phyloP scores from a whole-genome alignment of 2,113 vertebrate genomes.

The chimpanzee (Pan troglodytes) region NHGRI_mPanTro3-v2.1_pri NC_072398.2:211088501-211089000 shows the following conservation, averaged over 20 bases:
- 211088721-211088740: neutral
- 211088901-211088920: neutral
- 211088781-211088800: neutral
- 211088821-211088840: neutral
- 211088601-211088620: neutral
- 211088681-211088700: neutral
- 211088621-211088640: fast-evolving
- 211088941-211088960: neutral
- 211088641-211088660: no score
- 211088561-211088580: neutral
- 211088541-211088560: fast-evolving
- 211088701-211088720: neutral
- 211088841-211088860: neutral
- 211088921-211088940: neutral
- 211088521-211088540: neutral
- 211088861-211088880: neutral
- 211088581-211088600: no score
- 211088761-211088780: neutral
- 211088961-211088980: no score
- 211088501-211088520: neutral
- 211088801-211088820: neutral
- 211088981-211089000: neutral
- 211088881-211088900: neutral
- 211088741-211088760: neutral
- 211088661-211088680: neutral